Conservation (phyloP, 2,888 invertebrate species). For the Eurytoma californica region DNA sequence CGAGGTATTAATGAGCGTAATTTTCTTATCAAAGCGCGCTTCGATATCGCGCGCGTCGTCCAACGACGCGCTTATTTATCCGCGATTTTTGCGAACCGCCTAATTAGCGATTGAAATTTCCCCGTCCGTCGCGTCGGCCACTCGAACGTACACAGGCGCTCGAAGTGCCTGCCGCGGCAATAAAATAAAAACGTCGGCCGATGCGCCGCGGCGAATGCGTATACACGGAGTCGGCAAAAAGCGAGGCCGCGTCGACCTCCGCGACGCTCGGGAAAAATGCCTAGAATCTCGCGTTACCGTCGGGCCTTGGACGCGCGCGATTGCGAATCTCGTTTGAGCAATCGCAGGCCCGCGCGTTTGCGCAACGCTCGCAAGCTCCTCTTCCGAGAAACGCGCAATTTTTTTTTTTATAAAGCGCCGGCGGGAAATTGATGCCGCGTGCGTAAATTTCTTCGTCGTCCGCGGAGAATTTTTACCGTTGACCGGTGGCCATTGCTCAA, state of each 20-base stretch:
- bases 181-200: too few species aligned
- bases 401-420: background rate
- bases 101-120: too few species aligned
- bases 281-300: conserved; percentile 2
- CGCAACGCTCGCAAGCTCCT: background rate
- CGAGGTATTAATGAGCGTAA: conserved; percentile 14
- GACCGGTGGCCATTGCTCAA: conserved; percentile 21
- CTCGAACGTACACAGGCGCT: too few species aligned
- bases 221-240: too few species aligned
- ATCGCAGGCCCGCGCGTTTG: conserved; percentile 5
- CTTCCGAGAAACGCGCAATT: conserved; percentile 7
- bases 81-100: background rate
- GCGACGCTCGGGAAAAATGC: conserved; percentile 21
- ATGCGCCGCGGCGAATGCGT: too few species aligned
- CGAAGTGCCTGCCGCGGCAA: too few species aligned
- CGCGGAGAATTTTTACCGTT: conserved; percentile 7
- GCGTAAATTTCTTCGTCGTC: background rate
- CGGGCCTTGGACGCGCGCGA: conserved; percentile 24
- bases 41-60: background rate
- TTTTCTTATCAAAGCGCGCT: conserved; percentile 19
- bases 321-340: conserved; percentile 23
- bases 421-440: background rate
- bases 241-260: background rate
- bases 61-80: background rate
- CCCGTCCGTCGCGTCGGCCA: too few species aligned